Evolutionary conservation across 2,888 invertebrate genomes (phyloP), one percentile per base, ranked within the genome.

Genomic region (Hypercompe scribonia): DNA sequence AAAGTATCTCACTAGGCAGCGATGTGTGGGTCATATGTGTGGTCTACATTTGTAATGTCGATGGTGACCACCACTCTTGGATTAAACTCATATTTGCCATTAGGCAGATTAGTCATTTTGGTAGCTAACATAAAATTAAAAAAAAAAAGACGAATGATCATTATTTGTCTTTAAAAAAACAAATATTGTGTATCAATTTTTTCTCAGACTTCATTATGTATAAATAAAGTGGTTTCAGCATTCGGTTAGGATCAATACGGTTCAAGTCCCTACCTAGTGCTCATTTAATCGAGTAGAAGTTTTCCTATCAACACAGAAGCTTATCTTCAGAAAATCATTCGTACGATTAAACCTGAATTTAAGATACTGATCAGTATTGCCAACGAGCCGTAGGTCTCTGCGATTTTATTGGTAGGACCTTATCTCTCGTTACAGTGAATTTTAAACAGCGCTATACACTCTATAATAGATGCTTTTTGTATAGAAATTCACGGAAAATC

Each of bases 291-390:
- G 28, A 39, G n/a, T 10, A 65, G 39, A 65, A 65, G 39, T 36
- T 65, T 65, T 65, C 39, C 65, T 65, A 65, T 39, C 65, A 65
- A 65, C 65, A 28, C 18, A 39, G 7, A 18, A 28, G 39, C 39
- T 34, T 58, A 66, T 66, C 66, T 71, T 58, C 46, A 46, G 28
- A 58, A 71, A 61, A 68, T 68, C 50, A 72, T 68, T 72, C 50
- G 33, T 33, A 33, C 65, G 71, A 58, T 18, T 39, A 66, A 66
- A 66, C 39, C 66, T n/a, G 50, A 58, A 31, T 66, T 21, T 58
- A 28, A 61, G 67, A 71, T 71, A 71, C 58, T n/a, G 34, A 72
- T 72, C 72, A 64, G 61, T 36, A 39, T 36, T 68, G 67, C 67
- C 46, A 42, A 21, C 50, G 39, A 54, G 5, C 58, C 71, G 66